Evolutionary conservation across 2,888 invertebrate species (phyloP).

Genomic region (Drosophila melanosoma): DNA sequence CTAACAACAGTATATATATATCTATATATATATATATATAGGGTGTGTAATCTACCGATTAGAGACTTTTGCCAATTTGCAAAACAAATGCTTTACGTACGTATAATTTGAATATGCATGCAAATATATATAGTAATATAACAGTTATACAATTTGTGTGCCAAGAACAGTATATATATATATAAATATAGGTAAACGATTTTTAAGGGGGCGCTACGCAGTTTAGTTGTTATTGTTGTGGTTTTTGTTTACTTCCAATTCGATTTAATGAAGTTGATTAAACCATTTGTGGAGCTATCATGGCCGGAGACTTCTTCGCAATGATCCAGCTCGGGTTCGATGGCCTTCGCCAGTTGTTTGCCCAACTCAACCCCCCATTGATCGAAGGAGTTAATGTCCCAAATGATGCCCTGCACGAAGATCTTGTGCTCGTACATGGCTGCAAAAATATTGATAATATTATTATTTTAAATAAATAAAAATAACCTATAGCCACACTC

Average conservation of each 20-base stretch:
- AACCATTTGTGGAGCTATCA: constrained; percentile 98
- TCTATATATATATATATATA: constrained; percentile 47
- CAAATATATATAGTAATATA: constrained; percentile 38
- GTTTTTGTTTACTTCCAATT: constrained; percentile 84
- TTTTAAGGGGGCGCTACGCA: background rate
- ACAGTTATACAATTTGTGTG: constrained; percentile 49
- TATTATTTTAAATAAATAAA: background rate
- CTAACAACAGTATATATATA: constrained; percentile 60
- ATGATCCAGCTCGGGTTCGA: constrained; percentile 95
- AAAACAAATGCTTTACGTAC: constrained; percentile 45
- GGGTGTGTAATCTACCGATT: constrained; percentile 43
- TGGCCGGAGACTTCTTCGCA: constrained; percentile 89
- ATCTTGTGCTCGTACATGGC: constrained; percentile 99
- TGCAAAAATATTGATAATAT: constrained; percentile 77
- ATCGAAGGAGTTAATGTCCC: constrained; percentile 99
- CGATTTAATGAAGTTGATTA: constrained; percentile 96
- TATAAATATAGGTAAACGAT: constrained; percentile 39
- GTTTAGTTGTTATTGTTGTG: constrained; percentile 13
- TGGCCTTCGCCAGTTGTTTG: constrained; percentile 99
- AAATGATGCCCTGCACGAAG: constrained; percentile 98
- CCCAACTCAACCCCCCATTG: constrained; percentile 99
- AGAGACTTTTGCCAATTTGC: constrained; percentile 55
- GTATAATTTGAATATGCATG: constrained; percentile 55
- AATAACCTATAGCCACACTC: constrained; percentile 66
- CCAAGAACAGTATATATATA: constrained; percentile 44